Evolutionary conservation across 2,113 vertebrate genomes (phyloP), one percentile per base, ranked within the genome.

Genomic region (Nothobranchius furzeri): DNA sequence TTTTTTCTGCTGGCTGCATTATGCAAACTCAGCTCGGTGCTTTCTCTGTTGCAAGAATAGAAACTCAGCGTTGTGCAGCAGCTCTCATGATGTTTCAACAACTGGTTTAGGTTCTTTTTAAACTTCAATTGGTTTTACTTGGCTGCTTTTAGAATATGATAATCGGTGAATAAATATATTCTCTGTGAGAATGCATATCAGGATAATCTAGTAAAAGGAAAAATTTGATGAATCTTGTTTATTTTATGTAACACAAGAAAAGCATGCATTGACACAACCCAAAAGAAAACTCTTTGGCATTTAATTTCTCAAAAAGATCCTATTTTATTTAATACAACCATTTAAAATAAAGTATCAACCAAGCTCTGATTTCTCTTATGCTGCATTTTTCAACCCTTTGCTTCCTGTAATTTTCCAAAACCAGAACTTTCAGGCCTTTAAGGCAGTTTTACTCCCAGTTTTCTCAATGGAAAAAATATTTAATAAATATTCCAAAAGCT

Each of bases 301-400:
- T 51, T 42, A 68, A 56, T 54, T 78, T 60, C 35, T 68, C 37
- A 55, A n/a, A 47, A 55, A 71, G n/a, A 50, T 12, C 48, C 61
- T 46, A 4, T 30, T 30, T 47, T 1, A 43, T 59, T 60, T 14
- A 42, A 7, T 30, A 51, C 45, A 17, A 17, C n/a, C 11, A 35
- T 42, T 70, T 48, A 13, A 30, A 68, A 37, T n/a, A 17, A 40
- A 24, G 10, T 57, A n/a, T 60, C 17, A 14, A 35, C 40, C 46
- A 12, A 24, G 37, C n/a, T 9, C 9, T 20, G 37, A 1, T 3
- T 50, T 10, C 37, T 67, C n/a, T 58, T 69, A 53, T 57, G 72
- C 40, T 42, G 50, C 66, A 65, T 71, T 48, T 54, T 6, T 12
- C 56, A 12, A 1, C 2, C 3, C 7, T 46, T 17, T 45, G 61